A percentile compares a stretch with the other conserved stretches of the same genome.
Evolutionary conservation across 2,113 vertebrate species (phyloP).

Genomic region (Puffinus mauretanicus): DNA sequence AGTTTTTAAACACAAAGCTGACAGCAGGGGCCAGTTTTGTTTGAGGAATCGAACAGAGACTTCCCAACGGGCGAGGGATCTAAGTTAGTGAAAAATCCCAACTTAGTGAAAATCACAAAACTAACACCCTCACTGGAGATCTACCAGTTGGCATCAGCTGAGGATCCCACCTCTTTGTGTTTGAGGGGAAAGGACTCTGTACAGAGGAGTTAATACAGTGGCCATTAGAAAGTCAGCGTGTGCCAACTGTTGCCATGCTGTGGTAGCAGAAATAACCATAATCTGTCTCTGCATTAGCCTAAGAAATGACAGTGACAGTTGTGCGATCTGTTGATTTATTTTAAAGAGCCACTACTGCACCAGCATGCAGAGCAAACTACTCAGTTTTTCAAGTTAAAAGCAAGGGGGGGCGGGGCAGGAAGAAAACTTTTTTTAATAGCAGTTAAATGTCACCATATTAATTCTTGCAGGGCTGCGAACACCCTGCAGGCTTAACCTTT

Average conservation of each 20-base stretch:
- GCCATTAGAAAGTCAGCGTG: not conserved
- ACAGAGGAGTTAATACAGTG: not conserved
- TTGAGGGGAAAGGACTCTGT: not conserved
- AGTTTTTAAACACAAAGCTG: not conserved
- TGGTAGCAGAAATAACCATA: not conserved
- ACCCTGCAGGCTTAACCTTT: conserved; percentile 53
- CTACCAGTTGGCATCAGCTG: not conserved
- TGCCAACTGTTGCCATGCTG: not conserved
- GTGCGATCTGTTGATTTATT: not conserved
- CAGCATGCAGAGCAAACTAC: not conserved
- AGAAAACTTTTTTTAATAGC: not conserved
- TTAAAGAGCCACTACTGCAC: not conserved
- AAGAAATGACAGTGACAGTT: not conserved
- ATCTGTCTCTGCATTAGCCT: not conserved
- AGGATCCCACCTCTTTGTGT: not conserved
- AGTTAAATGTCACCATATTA: conserved; percentile 54
- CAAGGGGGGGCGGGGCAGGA: too few relatives aligned
- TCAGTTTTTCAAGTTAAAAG: not conserved
- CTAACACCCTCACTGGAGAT: not conserved
- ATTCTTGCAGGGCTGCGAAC: conserved; percentile 29
- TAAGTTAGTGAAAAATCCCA: not conserved
- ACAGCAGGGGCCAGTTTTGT: not conserved
- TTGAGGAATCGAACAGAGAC: not conserved
- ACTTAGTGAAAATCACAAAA: not conserved
- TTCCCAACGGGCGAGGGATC: not conserved